A percentile compares a stretch with the other conserved stretches of the same genome.
These are phyloP conservation scores for Cantharis rustica DNA, from an alignment of 2,888 invertebrate species.

Conservation along the genomic window DNA sequence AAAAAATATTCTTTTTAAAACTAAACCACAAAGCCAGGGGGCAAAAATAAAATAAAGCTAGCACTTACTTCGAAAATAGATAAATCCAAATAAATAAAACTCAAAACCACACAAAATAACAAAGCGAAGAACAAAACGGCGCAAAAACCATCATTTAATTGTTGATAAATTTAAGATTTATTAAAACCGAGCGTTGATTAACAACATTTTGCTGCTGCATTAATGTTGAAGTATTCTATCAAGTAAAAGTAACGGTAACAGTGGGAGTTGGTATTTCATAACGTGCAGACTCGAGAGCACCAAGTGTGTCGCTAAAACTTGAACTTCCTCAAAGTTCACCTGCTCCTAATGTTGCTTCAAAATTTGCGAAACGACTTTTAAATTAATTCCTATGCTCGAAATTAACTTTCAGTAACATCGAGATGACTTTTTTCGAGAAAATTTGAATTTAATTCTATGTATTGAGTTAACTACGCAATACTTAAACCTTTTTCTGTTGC, in stretches of 20 bases:
- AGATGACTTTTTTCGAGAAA: background rate
- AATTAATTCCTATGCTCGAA: background rate
- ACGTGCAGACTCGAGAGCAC: background rate
- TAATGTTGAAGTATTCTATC: background rate
- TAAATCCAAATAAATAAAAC: background rate
- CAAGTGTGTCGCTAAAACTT: background rate
- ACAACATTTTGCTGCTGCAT: background rate
- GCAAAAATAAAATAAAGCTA: background rate
- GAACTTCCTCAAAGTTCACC: background rate
- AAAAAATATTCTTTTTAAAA: background rate
- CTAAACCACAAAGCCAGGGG: background rate
- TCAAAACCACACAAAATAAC: background rate
- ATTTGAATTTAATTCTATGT: background rate
- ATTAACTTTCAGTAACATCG: background rate
- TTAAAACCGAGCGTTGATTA: background rate
- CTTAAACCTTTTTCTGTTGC: background rate
- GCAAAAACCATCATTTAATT: background rate
- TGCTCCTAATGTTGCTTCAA: background rate
- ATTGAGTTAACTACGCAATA: background rate
- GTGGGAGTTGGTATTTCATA: conserved; percentile 19
- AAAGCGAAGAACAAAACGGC: background rate
- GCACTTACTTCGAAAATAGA: background rate
- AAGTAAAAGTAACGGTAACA: conserved; percentile 21
- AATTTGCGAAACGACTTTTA: background rate
- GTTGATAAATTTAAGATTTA: background rate